Evolutionary conservation across 92 coral and sea anemone genomes (phyloP).

Genomic region (Epizoanthus scotinus): DNA sequence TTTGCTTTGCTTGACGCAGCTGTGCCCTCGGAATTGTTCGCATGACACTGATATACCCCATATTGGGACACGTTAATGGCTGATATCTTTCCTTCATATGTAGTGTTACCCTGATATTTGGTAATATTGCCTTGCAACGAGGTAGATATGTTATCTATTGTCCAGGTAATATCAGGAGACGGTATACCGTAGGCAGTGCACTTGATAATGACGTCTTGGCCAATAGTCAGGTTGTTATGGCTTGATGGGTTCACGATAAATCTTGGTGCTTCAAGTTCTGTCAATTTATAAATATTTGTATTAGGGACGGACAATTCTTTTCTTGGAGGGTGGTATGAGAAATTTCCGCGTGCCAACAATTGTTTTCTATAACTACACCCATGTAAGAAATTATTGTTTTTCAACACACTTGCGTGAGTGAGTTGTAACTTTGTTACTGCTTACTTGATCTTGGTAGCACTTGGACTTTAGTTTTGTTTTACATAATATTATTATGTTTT

Average conservation of each 20-base stretch:
- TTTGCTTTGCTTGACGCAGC: not conserved
- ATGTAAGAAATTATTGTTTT: too few relatives aligned
- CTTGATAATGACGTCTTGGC: constrained; percentile 23
- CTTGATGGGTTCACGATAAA: not conserved
- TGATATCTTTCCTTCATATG: not conserved
- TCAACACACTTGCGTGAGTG: too few relatives aligned
- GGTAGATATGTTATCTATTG: constrained; percentile 10
- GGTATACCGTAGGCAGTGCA: constrained; percentile 25
- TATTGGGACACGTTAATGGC: not conserved
- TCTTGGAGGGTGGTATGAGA: too few relatives aligned
- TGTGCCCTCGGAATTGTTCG: constrained; percentile 13
- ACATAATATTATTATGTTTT: too few relatives aligned
- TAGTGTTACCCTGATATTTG: constrained; percentile 6
- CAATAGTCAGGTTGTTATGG: not conserved
- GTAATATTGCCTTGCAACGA: not conserved
- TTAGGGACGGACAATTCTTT: too few relatives aligned
- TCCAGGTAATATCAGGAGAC: constrained; percentile 16
- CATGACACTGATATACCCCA: constrained; percentile 31
- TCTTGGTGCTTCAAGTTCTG: not conserved
- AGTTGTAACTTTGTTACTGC: too few relatives aligned
- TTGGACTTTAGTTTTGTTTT: too few relatives aligned
- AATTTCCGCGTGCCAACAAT: too few relatives aligned
- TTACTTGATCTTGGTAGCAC: too few relatives aligned
- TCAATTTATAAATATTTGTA: not conserved
- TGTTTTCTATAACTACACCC: too few relatives aligned